Conservation (phyloP, 2,797 vertebrate genomes). For the Gouania willdenowi region DNA sequence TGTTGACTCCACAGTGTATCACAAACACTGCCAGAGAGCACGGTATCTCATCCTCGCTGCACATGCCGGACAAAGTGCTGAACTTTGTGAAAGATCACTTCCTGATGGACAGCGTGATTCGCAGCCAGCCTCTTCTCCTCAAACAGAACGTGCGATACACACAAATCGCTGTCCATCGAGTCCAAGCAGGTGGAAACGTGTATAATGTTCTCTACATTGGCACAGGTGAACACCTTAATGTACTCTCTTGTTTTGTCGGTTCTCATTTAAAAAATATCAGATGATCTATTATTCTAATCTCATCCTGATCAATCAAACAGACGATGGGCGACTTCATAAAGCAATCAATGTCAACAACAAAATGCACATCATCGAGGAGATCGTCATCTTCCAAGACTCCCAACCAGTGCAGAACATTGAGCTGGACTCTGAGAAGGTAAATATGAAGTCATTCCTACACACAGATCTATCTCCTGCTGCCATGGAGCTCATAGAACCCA, state of each 20-base stretch:
- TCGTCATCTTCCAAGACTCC: constrained; percentile 76
- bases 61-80: constrained; percentile 94
- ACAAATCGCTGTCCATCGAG: constrained; percentile 82
- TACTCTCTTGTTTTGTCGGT: no score
- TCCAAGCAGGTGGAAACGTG: constrained; percentile 56
- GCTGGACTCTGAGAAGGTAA: constrained; percentile 83
- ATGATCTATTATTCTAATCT: not conserved
- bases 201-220: constrained; percentile 91
- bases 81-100: constrained; percentile 98
- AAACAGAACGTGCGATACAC: constrained; percentile 86
- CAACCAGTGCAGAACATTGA: constrained; percentile 87
- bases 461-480: not conserved
- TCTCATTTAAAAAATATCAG: no score
- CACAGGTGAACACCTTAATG: constrained; percentile 81
- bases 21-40: constrained; percentile 79
- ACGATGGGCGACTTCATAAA: constrained; percentile 90
- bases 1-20: constrained; percentile 80
- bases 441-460: not conserved
- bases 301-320: constrained; percentile 50
- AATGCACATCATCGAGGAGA: constrained; percentile 89
- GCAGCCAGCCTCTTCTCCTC: constrained; percentile 84
- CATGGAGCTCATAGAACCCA: constrained; percentile 41
- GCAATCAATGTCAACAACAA: constrained; percentile 78
- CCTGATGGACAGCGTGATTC: constrained; percentile 89
- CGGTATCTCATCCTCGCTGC: constrained; percentile 85